Conservation (phyloP, 2,113 vertebrate species). For the Macrotus californicus region DNA sequence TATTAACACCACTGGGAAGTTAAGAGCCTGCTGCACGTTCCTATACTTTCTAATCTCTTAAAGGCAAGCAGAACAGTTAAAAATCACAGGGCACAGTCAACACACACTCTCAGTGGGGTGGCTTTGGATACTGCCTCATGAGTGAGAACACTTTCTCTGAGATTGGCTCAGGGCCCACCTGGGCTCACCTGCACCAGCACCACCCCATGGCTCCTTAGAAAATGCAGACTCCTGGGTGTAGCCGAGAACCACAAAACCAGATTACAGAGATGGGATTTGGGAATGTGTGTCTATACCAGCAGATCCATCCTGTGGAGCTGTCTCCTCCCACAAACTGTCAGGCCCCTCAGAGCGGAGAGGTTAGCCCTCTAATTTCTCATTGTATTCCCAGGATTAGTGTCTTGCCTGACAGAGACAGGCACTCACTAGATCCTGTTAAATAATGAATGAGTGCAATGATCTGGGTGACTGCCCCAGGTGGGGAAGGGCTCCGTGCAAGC, state of each 20-base stretch:
- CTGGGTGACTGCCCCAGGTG: not conserved
- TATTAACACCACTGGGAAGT: accelerated
- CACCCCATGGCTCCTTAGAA: not conserved
- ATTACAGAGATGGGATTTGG: not conserved
- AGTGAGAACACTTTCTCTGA: not conserved
- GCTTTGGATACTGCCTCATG: not conserved
- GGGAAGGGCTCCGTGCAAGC: not conserved
- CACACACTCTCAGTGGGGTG: not conserved
- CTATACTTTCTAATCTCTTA: not conserved
- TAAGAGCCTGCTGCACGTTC: not conserved
- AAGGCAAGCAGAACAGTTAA: not conserved
- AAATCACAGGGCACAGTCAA: not conserved
- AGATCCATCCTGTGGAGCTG: not conserved
- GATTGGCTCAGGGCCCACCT: no score
- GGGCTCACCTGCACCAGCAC: no score
- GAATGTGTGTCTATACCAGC: not conserved
- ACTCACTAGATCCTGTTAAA: not conserved
- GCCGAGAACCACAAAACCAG: not conserved
- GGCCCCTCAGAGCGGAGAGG: not conserved
- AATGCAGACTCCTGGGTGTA: not conserved
- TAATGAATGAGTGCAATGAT: not conserved
- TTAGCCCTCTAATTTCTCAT: not conserved
- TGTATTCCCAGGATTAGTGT: accelerated
- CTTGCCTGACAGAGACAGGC: not conserved
- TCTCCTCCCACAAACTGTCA: not conserved